Conservation (phyloP, 2,113 vertebrate genomes). For the Callocephalon fimbriatum region DNA sequence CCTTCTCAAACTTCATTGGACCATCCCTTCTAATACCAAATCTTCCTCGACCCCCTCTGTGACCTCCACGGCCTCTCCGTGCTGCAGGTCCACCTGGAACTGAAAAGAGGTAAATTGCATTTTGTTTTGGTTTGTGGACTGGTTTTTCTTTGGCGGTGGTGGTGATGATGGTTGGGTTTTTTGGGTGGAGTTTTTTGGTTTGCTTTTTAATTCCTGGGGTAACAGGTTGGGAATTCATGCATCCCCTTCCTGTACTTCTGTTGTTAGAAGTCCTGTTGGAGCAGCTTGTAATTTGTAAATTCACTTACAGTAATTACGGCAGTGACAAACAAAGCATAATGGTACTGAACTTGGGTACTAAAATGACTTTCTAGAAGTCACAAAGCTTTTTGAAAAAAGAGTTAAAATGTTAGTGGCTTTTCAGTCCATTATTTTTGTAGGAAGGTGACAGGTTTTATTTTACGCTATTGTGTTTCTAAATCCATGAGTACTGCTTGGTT, state of each 20-base stretch:
- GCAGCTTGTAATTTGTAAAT: neutral
- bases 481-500: neutral
- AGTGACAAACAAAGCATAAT: neutral
- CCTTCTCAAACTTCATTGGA: constrained; percentile 97
- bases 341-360: neutral
- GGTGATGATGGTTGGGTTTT: neutral
- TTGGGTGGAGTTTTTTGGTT: neutral
- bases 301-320: neutral
- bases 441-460: neutral
- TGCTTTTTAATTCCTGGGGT: neutral
- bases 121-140: neutral
- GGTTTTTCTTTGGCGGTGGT: neutral
- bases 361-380: neutral
- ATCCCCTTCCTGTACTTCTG: neutral
- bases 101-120: neutral
- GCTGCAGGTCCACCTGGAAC: constrained; percentile 77
- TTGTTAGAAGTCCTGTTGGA: neutral
- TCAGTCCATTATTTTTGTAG: neutral
- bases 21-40: constrained; percentile 90
- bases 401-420: neutral
- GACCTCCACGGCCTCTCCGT: constrained; percentile 87
- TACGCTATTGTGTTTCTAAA: neutral
- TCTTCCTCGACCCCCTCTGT: constrained; percentile 90
- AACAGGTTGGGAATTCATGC: neutral
- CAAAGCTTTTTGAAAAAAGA: neutral